phyloP scores from a whole-genome alignment of 1,140 invertebrate genomes.

The Drosophila bifasciata region DNA sequence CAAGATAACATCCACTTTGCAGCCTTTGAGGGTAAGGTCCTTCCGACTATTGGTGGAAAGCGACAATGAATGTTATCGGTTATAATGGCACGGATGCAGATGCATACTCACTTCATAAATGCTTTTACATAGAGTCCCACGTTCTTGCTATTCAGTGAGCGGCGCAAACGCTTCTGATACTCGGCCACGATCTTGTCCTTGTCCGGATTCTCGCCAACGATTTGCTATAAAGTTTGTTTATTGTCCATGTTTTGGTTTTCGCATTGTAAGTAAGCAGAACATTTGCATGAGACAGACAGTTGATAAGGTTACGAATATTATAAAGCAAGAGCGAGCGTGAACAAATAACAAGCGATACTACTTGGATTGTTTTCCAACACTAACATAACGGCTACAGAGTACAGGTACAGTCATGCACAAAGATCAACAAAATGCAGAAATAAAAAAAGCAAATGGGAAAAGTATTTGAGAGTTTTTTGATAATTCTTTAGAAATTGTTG shows the following conservation, averaged over 20 bases:
- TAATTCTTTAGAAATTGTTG: constrained; percentile 10
- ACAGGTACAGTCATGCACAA: constrained; percentile 41
- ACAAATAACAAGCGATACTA: background rate
- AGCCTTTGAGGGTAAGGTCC: constrained; percentile 88
- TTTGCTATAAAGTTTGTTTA: constrained; percentile 67
- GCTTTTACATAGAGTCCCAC: constrained; percentile 92
- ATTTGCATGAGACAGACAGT: constrained; percentile 31
- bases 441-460: constrained; percentile 5
- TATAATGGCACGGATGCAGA: background rate
- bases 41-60: constrained; percentile 86
- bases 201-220: constrained; percentile 85
- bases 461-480: constrained; percentile 31
- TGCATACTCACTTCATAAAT: constrained; percentile 89
- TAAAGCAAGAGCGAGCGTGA: background rate
- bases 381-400: constrained; percentile 20
- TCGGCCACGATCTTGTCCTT: constrained; percentile 91
- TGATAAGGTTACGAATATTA: constrained; percentile 4
- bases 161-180: constrained; percentile 91
- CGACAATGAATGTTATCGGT: background rate
- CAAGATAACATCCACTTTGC: constrained; percentile 91
- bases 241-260: constrained; percentile 5
- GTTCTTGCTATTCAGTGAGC: constrained; percentile 93
- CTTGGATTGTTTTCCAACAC: background rate
- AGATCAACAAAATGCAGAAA: constrained; percentile 19
- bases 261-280: constrained; percentile 50